Evolutionary conservation across 2,113 vertebrate species (phyloP), one percentile per base, ranked within the genome.

Genomic region (Odontesthes bonariensis): DNA sequence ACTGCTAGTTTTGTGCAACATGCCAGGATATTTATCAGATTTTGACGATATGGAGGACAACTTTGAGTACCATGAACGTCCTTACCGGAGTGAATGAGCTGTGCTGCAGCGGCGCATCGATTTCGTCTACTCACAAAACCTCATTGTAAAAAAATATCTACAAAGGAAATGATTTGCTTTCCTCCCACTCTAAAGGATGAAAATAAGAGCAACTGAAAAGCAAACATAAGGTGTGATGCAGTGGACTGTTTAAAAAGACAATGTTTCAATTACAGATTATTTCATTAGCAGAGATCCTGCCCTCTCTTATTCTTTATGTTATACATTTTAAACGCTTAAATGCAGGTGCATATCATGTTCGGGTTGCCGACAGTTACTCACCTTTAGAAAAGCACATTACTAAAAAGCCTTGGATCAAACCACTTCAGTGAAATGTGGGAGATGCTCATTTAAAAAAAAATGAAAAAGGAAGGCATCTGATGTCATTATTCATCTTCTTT

Each of bases 311-410:
- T 16, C 3, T 7, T 32, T 35, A 22, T 31, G 14, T 31, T 67
- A 32, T 65, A 20, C 38, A 23, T 52, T 27, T 27, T 27, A n/a
- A n/a, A n/a, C n/a, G 27, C 3, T 2, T 27, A 27, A 27, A 27
- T 27, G 27, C 27, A 27, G 27, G 27, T 3, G 27, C 27, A 27
- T 27, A 27, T 3, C 27, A 27, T 27, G 27, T 27, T 27, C 2
- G 27, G 27, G 27, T 27, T 3, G 27, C 27, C 1, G 27, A 27
- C 27, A 27, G 27, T 27, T 27, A 1, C 27, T 52, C 12, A 32
- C 22, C 57, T 76, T 65, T 49, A 75, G 73, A 80, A 79, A 44
- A 84, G 54, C 31, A 67, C 22, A 42, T 62, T 69, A 46, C n/a
- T 38, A 32, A 66, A 62, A 72, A 62, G 46, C 71, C 4, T 31